These are phyloP conservation scores for Polymixis lichenea DNA, from an alignment of 2,888 invertebrate species.

Conservation along the genomic window DNA sequence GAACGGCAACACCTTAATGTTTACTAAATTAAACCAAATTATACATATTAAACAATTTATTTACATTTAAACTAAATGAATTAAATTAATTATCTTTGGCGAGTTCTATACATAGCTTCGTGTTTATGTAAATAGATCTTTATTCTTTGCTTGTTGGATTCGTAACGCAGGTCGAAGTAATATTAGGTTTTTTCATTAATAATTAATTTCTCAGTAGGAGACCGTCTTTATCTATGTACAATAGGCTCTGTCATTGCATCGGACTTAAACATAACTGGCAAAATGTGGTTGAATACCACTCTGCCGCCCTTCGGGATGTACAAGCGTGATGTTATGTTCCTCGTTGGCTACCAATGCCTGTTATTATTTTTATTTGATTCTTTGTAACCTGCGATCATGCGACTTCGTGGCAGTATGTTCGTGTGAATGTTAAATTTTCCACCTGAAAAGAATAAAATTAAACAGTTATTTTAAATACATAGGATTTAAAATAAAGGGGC, in stretches of 20 bases:
- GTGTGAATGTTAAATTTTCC: background rate
- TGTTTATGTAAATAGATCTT: too few species aligned
- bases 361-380: background rate
- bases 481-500: too few species aligned
- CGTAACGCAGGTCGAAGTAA: too few species aligned
- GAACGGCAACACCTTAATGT: too few species aligned
- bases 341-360: background rate
- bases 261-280: background rate
- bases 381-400: background rate
- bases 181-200: too few species aligned
- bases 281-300: background rate
- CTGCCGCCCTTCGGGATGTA: background rate
- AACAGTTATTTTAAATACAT: background rate
- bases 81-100: constrained; percentile 1
- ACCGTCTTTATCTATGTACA: too few species aligned
- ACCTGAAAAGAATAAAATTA: constrained; percentile 15
- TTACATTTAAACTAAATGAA: constrained; percentile 10
- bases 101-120: too few species aligned
- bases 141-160: too few species aligned
- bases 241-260: too few species aligned
- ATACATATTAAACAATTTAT: constrained; percentile 9
- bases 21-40: background rate
- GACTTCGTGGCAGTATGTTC: constrained; percentile 23
- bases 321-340: background rate
- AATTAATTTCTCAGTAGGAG: too few species aligned